These are phyloP conservation scores for Sphaerodactylus townsendi DNA, from an alignment of 2,113 vertebrate species.

Conservation along the genomic window DNA sequence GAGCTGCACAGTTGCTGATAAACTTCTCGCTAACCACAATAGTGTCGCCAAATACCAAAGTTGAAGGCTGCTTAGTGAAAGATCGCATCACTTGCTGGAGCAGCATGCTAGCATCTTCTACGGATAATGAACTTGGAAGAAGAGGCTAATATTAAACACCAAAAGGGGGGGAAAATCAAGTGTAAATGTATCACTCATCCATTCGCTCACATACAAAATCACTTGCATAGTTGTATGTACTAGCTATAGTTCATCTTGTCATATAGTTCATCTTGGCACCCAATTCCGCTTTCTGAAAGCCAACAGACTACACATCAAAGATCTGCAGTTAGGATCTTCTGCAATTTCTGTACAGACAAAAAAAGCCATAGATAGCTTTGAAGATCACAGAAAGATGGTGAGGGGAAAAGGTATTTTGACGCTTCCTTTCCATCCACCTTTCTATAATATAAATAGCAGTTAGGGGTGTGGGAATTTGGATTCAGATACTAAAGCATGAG, in stretches of 20 bases:
- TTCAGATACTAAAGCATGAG: too few species aligned
- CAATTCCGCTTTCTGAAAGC: neutral
- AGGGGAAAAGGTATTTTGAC: too few species aligned
- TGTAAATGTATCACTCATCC: neutral
- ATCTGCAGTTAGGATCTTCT: too few species aligned
- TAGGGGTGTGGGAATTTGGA: too few species aligned
- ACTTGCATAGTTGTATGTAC: neutral
- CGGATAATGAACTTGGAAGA: constrained; percentile 89
- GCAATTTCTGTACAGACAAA: too few species aligned
- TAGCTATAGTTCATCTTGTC: too few species aligned
- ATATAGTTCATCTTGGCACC: neutral
- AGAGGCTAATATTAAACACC: constrained; percentile 77
- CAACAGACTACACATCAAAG: too few species aligned
- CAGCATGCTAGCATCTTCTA: constrained; percentile 86
- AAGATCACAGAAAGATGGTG: too few species aligned
- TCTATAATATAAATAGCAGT: too few species aligned
- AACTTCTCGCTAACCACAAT: constrained; percentile 93
- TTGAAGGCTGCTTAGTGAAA: constrained; percentile 78
- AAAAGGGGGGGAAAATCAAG: neutral
- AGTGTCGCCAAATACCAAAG: constrained; percentile 81
- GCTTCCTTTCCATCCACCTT: too few species aligned
- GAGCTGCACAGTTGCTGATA: constrained; percentile 80
- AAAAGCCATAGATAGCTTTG: too few species aligned
- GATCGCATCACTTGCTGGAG: constrained; percentile 90
- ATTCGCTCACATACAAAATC: neutral